Percentiles rank a stretch among this genome's conserved stretches.
phyloP scores from a whole-genome alignment of 2,888 invertebrate species.

The Bugula neritina region DNA sequence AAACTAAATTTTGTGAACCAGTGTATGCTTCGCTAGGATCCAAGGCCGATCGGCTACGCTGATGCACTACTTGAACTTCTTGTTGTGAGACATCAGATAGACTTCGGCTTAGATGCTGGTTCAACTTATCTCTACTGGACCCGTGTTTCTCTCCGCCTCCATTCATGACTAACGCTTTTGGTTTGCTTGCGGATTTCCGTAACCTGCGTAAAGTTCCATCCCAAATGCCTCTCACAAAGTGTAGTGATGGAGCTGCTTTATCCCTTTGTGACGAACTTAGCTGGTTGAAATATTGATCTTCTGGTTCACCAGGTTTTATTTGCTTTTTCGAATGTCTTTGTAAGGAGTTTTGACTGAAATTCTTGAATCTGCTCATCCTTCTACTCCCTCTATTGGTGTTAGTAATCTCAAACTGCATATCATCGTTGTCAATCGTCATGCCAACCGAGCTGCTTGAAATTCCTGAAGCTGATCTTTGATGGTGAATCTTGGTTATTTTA shows the following conservation, averaged over 20 bases:
- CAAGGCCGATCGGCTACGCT: conserved; percentile 11
- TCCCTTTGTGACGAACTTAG: background rate
- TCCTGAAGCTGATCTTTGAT: conserved; percentile 22
- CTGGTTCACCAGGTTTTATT: background rate
- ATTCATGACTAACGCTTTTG: background rate
- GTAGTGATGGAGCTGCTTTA: background rate
- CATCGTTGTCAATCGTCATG: conserved; percentile 15
- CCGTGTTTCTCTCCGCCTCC: background rate
- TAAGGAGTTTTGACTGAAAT: background rate
- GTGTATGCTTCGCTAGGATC: background rate
- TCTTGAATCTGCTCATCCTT: background rate
- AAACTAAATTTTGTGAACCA: background rate
- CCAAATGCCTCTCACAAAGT: conserved; percentile 19
- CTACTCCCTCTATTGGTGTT: conserved; percentile 10
- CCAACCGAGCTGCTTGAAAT: conserved; percentile 14
- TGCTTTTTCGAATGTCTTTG: background rate
- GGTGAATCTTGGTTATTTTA: background rate
- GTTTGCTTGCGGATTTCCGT: background rate
- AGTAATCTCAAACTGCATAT: conserved; percentile 20
- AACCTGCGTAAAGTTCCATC: conserved; percentile 1
- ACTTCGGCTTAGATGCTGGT: background rate
- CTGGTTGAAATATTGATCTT: background rate
- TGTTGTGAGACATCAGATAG: conserved; percentile 14
- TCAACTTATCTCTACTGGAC: background rate
- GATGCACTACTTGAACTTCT: background rate